Evolutionary conservation across 2,113 vertebrate species (phyloP), one percentile per base, ranked within the genome.

Genomic region (Limnothrissa miodon): DNA sequence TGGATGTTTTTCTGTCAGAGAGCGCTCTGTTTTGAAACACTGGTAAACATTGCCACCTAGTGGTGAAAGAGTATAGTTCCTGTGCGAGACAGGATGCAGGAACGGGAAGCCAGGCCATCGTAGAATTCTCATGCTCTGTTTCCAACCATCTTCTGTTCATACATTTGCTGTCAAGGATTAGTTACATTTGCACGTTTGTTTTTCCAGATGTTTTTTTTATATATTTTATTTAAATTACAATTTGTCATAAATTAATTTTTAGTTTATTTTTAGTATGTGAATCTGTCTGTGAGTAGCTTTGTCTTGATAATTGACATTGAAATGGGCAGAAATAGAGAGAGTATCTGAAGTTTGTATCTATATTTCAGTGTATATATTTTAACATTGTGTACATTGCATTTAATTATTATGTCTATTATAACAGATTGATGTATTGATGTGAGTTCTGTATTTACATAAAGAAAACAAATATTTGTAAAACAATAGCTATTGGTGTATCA

Each of bases 301-400:
- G 66, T 74, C 66, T 74, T 74, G 66, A 74, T 36, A 74, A 74
- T 36, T 74, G 66, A 11, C 66, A 74, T 33, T 36, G 66, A 66
- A 70, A 79, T 81, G 80, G 85, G 88, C 86, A 91, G 90, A 89
- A 90, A 90, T 85, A 92, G 92, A 93, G 92, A 93, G 89, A 91
- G 90, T 90, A 90, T 87, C 87, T 85, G 89, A 88, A 90, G 91
- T 94, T 95, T 92, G 91, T 93, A 94, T 92, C 81, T 91, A 90
- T 92, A 93, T 93, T 93, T 93, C 90, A 87, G 86, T 95, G 93
- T 95, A 94, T 91, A 94, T 95, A 94, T 95, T 95, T 95, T 95
- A 95, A 90, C 92, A 95, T 92, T 88, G 90, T 94, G 94, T 95
- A 95, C 88, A 95, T 93, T 91, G 91, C 88, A 92, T 94, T 94